phyloP scores from a whole-genome alignment of 2,797 vertebrate species.

The Neostethus bicornis region DNA sequence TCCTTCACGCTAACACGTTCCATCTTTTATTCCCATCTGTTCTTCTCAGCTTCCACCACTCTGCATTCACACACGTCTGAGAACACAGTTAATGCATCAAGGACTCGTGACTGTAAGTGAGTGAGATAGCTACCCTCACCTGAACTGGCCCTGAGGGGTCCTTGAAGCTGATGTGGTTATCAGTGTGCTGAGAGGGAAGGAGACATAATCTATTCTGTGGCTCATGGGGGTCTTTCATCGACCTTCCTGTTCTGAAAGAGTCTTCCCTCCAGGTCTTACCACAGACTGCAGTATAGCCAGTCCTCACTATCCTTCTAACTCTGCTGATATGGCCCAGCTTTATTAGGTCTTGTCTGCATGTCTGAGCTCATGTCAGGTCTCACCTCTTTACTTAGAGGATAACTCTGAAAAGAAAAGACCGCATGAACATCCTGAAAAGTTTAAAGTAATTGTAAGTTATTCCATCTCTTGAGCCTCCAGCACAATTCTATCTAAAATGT shows the following conservation, averaged over 20 bases:
- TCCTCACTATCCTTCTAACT: conserved; percentile 55
- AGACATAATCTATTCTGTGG: conserved; percentile 78
- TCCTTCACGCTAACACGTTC: conserved; percentile 52
- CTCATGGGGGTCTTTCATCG: conserved; percentile 77
- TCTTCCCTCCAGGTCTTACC: conserved; percentile 66
- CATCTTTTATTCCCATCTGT: conserved; percentile 59
- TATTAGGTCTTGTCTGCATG: conserved; percentile 70
- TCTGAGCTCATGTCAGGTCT: conserved; percentile 61
- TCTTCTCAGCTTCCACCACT: conserved; percentile 37
- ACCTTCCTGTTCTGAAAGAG: conserved; percentile 68
- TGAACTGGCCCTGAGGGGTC: conserved; percentile 69
- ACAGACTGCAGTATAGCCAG: conserved; percentile 57
- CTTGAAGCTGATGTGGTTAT: conserved; percentile 78
- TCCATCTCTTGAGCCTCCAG: conserved; percentile 21
- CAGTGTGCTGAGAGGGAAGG: conserved; percentile 71
- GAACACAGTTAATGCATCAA: conserved; percentile 72
- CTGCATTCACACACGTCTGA: conserved; percentile 48
- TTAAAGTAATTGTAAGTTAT: conserved; percentile 56
- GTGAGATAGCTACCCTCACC: conserved; percentile 70
- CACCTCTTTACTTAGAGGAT: conserved; percentile 59
- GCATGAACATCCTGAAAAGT: conserved; percentile 62
- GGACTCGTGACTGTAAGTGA: conserved; percentile 68
- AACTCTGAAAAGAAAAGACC: conserved; percentile 62
- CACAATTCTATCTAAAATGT: conserved; percentile 22
- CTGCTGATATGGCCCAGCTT: conserved; percentile 67